phyloP scores from a whole-genome alignment of 1,140 invertebrate genomes.

The Colletes latitarsis region DNA sequence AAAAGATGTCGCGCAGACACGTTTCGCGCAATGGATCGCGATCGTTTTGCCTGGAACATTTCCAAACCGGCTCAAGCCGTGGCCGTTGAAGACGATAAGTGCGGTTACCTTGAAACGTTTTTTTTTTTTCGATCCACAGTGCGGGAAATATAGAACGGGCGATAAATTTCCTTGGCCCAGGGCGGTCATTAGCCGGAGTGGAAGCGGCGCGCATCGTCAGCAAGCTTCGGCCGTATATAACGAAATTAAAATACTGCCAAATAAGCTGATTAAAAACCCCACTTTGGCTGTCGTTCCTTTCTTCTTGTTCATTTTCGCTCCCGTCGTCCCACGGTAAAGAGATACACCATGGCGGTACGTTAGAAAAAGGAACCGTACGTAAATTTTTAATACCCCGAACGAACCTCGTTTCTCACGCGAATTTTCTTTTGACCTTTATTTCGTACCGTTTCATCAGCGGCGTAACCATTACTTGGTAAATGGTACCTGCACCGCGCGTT shows the following conservation, averaged over 20 bases:
- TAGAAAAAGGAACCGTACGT: conserved; percentile 40
- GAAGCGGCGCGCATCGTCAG: conserved; percentile 55
- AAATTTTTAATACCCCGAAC: conserved; percentile 17
- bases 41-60: conserved; percentile 55
- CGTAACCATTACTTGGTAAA: background rate
- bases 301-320: background rate
- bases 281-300: background rate
- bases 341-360: background rate
- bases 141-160: conserved; percentile 39
- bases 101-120: conserved; percentile 40
- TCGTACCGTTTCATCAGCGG: background rate
- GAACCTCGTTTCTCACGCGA: background rate
- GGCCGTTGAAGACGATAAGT: conserved; percentile 25
- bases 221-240: conserved; percentile 46
- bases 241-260: conserved; percentile 62
- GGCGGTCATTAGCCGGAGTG: conserved; percentile 55
- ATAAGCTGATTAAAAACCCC: conserved; percentile 59
- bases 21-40: conserved; percentile 27
- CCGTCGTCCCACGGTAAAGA: background rate
- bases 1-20: conserved; percentile 11
- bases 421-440: background rate
- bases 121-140: background rate
- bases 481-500: background rate
- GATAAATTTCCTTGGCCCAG: conserved; percentile 58
- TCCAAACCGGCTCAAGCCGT: conserved; percentile 49